Percentiles rank a stretch among this genome's conserved stretches.
These are phyloP conservation scores for Sinodicranocentrus sp. DNA, from an alignment of 2,888 invertebrate species.

Conservation along the genomic window DNA sequence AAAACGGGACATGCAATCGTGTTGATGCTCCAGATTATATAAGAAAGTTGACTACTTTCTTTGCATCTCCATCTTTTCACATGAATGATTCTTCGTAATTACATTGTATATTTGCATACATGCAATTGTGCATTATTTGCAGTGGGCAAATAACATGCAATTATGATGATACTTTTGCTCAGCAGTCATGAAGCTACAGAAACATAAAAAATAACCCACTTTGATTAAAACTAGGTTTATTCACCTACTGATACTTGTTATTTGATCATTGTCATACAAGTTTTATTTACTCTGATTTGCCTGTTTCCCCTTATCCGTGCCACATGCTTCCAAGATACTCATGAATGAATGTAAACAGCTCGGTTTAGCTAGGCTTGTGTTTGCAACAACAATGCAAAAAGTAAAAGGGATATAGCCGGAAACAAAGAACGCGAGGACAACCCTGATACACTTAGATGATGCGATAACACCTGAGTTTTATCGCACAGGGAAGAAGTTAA, in stretches of 20 bases:
- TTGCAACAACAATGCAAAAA: constrained; percentile 41
- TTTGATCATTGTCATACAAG: constrained; percentile 23
- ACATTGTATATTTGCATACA: no score
- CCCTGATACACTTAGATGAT: constrained; percentile 69
- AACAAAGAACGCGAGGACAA: constrained; percentile 68
- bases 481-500: constrained; percentile 64
- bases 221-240: constrained; percentile 65
- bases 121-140: not conserved
- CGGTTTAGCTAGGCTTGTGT: no score
- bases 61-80: no score
- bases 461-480: constrained; percentile 51
- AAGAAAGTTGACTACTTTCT: no score
- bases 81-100: no score
- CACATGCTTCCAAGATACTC: no score
- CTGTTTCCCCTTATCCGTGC: no score
- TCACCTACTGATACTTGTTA: constrained; percentile 8
- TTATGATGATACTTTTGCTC: not conserved
- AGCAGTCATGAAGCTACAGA: not conserved
- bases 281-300: not conserved
- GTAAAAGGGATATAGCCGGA: constrained; percentile 65
- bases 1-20: constrained; percentile 2
- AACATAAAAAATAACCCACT: constrained; percentile 62
- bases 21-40: constrained; percentile 24
- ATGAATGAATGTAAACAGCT: no score
- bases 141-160: not conserved